These are phyloP conservation scores for Muraenolepis orangiensis DNA, from an alignment of 2,797 vertebrate genomes.

Conservation along the genomic window DNA sequence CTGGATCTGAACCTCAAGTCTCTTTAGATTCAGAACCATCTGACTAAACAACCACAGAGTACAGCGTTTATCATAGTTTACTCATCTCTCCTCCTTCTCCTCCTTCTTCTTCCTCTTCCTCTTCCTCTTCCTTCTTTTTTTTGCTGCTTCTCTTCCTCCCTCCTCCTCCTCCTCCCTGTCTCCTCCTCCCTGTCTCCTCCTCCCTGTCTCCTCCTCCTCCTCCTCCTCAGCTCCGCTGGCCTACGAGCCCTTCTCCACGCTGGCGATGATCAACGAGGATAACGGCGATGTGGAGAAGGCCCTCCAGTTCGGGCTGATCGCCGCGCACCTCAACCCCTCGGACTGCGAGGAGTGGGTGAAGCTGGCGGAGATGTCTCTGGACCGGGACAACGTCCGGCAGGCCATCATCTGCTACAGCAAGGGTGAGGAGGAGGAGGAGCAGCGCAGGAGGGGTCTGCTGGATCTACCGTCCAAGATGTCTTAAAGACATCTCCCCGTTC, in stretches of 20 bases:
- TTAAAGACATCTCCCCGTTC: no score
- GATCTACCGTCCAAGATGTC: no score
- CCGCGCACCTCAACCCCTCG: conserved; percentile 94
- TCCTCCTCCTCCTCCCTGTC: conserved; percentile 64
- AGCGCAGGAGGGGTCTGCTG: no score
- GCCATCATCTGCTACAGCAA: conserved; percentile 96
- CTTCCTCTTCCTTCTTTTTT: not conserved
- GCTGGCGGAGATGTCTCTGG: conserved; percentile 94
- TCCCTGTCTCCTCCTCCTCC: no score
- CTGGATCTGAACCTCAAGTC: no score
- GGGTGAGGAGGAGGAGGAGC: no score
- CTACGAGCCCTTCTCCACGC: conserved; percentile 94
- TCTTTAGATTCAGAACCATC: no score
- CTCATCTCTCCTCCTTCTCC: not conserved
- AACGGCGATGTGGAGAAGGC: conserved; percentile 93
- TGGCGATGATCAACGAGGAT: conserved; percentile 98
- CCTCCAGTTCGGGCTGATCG: conserved; percentile 93
- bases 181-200: no score
- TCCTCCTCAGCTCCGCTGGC: conserved; percentile 86
- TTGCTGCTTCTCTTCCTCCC: no score
- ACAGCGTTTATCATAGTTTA: no score
- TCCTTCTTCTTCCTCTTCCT: not conserved
- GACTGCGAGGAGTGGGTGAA: conserved; percentile 96
- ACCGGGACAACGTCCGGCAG: conserved; percentile 95
- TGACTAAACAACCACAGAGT: no score